Evolutionary conservation across 1,140 invertebrate species (phyloP), one percentile per base, ranked within the genome.

Genomic region (Eumeta japonica): DNA sequence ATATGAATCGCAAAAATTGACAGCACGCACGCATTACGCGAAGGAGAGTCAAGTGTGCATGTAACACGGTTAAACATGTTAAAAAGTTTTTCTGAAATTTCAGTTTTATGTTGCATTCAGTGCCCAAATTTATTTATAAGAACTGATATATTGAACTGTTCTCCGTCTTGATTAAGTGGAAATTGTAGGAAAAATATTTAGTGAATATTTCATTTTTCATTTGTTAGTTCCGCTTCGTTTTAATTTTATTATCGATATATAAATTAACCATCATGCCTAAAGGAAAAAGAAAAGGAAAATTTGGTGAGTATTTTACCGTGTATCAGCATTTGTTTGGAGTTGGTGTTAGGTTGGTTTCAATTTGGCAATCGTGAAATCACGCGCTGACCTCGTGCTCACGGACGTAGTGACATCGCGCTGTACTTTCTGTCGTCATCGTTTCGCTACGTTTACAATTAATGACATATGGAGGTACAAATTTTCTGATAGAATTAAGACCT

Each of bases 31-130:
- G 60, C 62, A 73, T 68, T 65, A 64, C 66, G 61, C 58, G 62
- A 58, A 62, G 48, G 15, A 58, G 52, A 62, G 68, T 68, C 45
- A 52, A 58, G 65, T 64, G 68, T 73, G 68, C 68, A 71, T 71
- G 70, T 53, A 62, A 65, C 58, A 67, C 71, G 55, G 60, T 72
- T 71, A 75, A 76, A 74, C 70, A 76, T 76, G 73, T 74, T 76
- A 76, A 76, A 68, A 73, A 72, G 61, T 63, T 76, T 72, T 74
- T 66, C 65, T 72, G 66, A 68, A 68, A 75, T 72, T 73, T 76
- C 67, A 68, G 66, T 76, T 76, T 73, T 72, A 66, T 71, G 70
- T 75, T 73, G 55, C 46, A 73, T 71, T 68, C 52, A 55, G 63
- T 74, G 60, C 53, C 51, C 58, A 59, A 62, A 68, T 72, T 52